phyloP scores from a whole-genome alignment of 2,113 vertebrate species.

The Peucedramus taeniatus region DNA sequence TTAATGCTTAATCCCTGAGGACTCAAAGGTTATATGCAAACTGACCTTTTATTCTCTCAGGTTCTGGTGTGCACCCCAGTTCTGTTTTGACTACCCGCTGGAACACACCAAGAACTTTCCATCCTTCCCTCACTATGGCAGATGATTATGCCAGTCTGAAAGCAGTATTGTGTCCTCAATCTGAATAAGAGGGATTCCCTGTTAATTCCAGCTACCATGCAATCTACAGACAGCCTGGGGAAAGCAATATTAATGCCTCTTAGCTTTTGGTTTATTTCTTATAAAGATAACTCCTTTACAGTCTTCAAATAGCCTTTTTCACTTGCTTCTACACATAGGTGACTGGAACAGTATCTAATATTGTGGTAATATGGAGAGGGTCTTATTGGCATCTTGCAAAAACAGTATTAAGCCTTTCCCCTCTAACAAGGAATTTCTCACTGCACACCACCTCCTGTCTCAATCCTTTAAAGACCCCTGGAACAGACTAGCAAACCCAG shows the following conservation, averaged over 20 bases:
- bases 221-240: neutral
- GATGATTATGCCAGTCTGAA: neutral
- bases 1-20: neutral
- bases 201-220: neutral
- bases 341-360: neutral
- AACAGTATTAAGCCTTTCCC: neutral
- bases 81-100: neutral
- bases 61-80: neutral
- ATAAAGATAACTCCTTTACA: neutral
- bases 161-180: neutral
- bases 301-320: neutral
- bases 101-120: neutral
- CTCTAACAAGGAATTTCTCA: neutral
- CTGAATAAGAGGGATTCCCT: neutral
- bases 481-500: neutral
- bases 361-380: neutral
- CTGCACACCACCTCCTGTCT: neutral
- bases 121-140: neutral
- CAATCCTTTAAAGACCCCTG: neutral
- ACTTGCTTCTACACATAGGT: neutral
- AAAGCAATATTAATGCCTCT: neutral
- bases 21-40: neutral
- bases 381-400: neutral
- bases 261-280: neutral
- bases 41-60: neutral